A percentile compares a stretch with the other conserved stretches of the same genome.
Conservation (phyloP, 2,888 invertebrate species). For the Argyresthia albistria region DNA sequence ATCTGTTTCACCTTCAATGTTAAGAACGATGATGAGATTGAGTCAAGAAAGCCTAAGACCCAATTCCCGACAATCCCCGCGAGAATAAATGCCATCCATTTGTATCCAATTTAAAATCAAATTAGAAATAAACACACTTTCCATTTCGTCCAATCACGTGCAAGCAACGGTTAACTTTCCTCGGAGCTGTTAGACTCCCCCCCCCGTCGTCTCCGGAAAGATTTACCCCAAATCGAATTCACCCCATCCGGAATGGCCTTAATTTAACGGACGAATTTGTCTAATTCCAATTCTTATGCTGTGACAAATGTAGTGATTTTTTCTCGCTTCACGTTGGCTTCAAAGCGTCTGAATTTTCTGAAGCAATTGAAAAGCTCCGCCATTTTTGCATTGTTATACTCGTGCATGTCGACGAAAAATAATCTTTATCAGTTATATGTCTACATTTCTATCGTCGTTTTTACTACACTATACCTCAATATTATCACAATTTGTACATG, state of each 20-base stretch:
- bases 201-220: slow-evolving; percentile 29
- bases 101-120: slow-evolving; percentile 61
- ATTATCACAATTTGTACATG: too few relatives aligned
- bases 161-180: slow-evolving; percentile 31
- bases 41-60: too few relatives aligned
- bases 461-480: too few relatives aligned
- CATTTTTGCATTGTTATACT: too few relatives aligned
- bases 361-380: too few relatives aligned
- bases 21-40: too few relatives aligned
- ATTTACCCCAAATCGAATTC: slow-evolving; percentile 67
- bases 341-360: too few relatives aligned
- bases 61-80: too few relatives aligned
- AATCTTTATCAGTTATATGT: too few relatives aligned
- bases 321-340: slow-evolving; percentile 26
- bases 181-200: slow-evolving; percentile 38
- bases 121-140: slow-evolving; percentile 66
- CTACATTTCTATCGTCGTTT: too few relatives aligned
- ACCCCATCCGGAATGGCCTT: slow-evolving; percentile 53
- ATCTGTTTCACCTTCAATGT: too few relatives aligned
- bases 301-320: slow-evolving; percentile 68
- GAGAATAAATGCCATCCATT: slow-evolving; percentile 27
- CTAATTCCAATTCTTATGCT: slow-evolving; percentile 68
- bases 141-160: slow-evolving; percentile 58
- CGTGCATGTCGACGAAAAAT: too few relatives aligned
- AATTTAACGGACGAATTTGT: slow-evolving; percentile 71